Evolutionary conservation across 30 jellyfish, hydroid and myxozoan species (phyloP).

Genomic region (Hydractinia echinata): DNA sequence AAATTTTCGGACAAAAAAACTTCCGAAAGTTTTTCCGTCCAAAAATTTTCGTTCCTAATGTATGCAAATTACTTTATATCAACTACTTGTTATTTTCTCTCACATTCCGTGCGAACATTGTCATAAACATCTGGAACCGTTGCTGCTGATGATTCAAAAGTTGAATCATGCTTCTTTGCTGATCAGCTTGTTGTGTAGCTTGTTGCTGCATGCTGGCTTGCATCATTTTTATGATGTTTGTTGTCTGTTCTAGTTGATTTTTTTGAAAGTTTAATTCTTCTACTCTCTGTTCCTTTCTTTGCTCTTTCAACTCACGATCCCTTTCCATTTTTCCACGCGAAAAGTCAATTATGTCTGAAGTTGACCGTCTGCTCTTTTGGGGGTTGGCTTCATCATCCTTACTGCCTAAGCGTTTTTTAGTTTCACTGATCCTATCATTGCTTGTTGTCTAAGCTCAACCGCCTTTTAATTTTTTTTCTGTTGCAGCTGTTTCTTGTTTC

Average conservation of each 20-base stretch:
- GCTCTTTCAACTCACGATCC: neutral
- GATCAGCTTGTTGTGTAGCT: neutral
- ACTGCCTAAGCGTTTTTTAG: neutral
- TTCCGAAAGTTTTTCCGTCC: too few relatives aligned
- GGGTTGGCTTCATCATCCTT: neutral
- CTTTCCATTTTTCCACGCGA: neutral
- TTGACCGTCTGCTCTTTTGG: neutral
- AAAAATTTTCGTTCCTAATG: too few relatives aligned
- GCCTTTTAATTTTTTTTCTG: neutral
- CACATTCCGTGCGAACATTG: neutral
- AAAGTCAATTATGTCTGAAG: neutral
- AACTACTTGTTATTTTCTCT: neutral
- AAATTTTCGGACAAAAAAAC: neutral
- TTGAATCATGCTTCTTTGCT: neutral
- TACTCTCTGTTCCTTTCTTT: too few relatives aligned
- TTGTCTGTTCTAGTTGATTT: neutral
- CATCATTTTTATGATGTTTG: neutral
- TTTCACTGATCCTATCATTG: neutral
- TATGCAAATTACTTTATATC: too few relatives aligned
- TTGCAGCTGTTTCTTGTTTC: neutral
- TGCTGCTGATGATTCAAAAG: neutral
- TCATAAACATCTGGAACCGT: constrained; percentile 3
- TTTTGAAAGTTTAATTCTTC: neutral
- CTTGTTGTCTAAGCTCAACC: neutral
- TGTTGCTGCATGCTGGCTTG: neutral